Percentiles rank a stretch among this genome's conserved stretches.
Evolutionary conservation across 2,113 vertebrate species (phyloP).

Genomic region (Vicugna pacos): DNA sequence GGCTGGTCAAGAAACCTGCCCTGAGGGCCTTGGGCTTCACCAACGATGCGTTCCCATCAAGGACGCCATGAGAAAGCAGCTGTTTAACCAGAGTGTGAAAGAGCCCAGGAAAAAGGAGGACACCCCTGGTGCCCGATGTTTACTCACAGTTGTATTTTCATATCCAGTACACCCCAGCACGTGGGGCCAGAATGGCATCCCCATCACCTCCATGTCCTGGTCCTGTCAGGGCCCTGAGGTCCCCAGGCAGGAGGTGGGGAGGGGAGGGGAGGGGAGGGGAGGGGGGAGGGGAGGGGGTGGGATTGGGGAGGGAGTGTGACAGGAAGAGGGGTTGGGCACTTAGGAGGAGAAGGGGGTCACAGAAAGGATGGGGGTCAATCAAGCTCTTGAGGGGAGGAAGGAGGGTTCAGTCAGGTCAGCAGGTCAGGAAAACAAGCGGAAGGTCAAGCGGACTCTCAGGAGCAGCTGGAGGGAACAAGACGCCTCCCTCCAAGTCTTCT

Average conservation of each 20-base stretch:
- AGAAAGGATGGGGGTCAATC: not conserved
- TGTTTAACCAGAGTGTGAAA: not conserved
- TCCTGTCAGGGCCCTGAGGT: not conserved
- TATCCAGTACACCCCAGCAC: not conserved
- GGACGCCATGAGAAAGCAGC: not conserved
- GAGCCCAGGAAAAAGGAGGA: not conserved
- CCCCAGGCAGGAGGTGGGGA: too few relatives aligned
- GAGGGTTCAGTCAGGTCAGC: not conserved
- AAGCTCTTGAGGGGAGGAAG: not conserved
- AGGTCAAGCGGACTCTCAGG: too few relatives aligned
- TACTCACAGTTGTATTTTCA: constrained; percentile 87
- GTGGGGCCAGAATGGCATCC: constrained; percentile 55
- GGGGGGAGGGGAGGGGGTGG: not conserved
- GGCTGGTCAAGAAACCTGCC: not conserved
- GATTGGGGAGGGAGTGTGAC: constrained; percentile 34
- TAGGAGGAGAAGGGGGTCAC: not conserved
- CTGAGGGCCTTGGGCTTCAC: too few relatives aligned
- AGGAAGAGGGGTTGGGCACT: not conserved
- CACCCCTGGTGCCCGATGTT: not conserved
- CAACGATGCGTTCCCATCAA: not conserved
- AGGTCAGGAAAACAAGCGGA: not conserved
- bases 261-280: constrained; percentile 52
- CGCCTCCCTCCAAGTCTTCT: not conserved
- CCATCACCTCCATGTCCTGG: constrained; percentile 86
- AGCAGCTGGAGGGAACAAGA: not conserved